Evolutionary conservation across 2,113 vertebrate genomes (phyloP).

Genomic region (Calonectris borealis): DNA sequence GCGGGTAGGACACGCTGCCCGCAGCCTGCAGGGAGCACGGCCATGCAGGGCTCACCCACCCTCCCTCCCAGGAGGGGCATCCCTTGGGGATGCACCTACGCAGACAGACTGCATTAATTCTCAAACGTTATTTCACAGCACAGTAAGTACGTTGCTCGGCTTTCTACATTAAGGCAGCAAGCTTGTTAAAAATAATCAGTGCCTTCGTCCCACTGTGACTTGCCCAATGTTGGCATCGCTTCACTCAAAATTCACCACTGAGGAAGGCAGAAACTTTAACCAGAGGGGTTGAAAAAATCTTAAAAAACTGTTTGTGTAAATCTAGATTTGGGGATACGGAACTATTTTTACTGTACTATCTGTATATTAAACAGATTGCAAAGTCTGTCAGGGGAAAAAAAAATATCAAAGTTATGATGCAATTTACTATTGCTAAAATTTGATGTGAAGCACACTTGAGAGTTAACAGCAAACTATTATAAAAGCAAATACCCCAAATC

Average conservation of each 20-base stretch:
- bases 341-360: background rate
- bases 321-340: background rate
- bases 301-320: background rate
- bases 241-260: background rate
- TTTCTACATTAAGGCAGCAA: background rate
- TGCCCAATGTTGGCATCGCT: background rate
- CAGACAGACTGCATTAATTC: background rate
- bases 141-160: background rate
- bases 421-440: background rate
- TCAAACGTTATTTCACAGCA: background rate
- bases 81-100: background rate
- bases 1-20: fast-evolving
- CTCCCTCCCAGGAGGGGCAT: background rate
- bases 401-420: background rate
- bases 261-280: background rate
- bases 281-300: background rate
- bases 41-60: background rate
- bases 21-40: fast-evolving
- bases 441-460: background rate
- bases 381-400: background rate
- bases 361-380: background rate
- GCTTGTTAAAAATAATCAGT: background rate
- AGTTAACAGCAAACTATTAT: background rate
- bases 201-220: background rate
- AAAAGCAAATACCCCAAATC: background rate